phyloP scores from a whole-genome alignment of 2,888 invertebrate species.

The Diaphora mendica region DNA sequence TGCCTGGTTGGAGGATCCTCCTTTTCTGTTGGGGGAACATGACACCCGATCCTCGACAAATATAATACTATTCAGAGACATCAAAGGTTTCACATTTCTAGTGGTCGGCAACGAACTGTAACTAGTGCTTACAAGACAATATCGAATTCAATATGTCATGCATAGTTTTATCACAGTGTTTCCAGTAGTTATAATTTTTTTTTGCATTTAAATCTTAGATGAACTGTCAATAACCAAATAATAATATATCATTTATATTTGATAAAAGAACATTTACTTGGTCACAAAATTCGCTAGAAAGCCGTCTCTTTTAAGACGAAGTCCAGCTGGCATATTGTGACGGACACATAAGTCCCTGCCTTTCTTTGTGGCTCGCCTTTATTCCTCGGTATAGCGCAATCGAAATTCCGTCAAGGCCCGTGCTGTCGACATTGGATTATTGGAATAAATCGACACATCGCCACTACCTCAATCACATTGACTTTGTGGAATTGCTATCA shows the following conservation, averaged over 20 bases:
- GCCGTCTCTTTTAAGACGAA: not conserved
- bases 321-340: constrained; percentile 8
- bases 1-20: too few relatives aligned
- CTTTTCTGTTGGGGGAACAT: too few relatives aligned
- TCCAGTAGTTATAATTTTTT: too few relatives aligned
- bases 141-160: not conserved
- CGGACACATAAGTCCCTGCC: constrained; percentile 16
- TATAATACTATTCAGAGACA: too few relatives aligned
- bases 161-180: too few relatives aligned
- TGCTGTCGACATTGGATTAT: constrained; percentile 24
- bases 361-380: not conserved
- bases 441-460: constrained; percentile 30
- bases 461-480: constrained; percentile 14
- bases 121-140: too few relatives aligned
- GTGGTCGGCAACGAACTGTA: too few relatives aligned
- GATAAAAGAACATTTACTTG: not conserved
- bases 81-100: too few relatives aligned
- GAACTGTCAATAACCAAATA: not conserved
- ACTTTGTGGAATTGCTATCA: constrained; percentile 5
- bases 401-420: constrained; percentile 27
- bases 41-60: too few relatives aligned
- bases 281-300: not conserved
- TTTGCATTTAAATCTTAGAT: too few relatives aligned
- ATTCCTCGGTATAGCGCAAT: constrained; percentile 28
- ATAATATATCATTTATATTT: not conserved